Conservation (phyloP, 2,113 vertebrate genomes). For the Laterallus jamaicensis region DNA sequence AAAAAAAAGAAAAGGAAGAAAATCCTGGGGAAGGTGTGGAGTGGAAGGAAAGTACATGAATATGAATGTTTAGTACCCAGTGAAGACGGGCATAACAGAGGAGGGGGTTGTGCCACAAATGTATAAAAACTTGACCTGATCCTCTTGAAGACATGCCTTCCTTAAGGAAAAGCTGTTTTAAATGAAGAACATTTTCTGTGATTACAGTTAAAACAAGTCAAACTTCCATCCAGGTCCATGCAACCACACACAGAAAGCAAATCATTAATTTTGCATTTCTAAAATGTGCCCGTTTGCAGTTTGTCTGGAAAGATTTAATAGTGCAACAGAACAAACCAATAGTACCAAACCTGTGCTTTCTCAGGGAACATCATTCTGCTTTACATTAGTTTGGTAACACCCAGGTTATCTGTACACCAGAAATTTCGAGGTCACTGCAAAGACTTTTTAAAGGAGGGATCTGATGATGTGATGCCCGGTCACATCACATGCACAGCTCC, state of each 20-base stretch:
- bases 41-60: background rate
- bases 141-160: background rate
- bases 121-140: background rate
- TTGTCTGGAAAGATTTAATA: background rate
- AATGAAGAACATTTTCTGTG: background rate
- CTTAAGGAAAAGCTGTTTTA: background rate
- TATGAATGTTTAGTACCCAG: background rate
- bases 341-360: background rate
- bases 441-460: background rate
- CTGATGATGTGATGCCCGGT: background rate
- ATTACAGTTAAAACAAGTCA: background rate
- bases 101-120: background rate
- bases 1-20: background rate
- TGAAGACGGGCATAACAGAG: background rate
- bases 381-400: background rate
- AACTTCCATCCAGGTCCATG: background rate
- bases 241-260: background rate
- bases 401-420: background rate
- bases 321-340: background rate
- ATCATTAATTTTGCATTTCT: background rate
- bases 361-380: background rate
- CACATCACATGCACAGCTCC: accelerated
- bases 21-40: background rate
- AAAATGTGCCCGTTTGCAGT: background rate
- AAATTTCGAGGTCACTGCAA: background rate